These are phyloP conservation scores for Neodiprion lecontei DNA, from an alignment of 1,140 invertebrate species.

Conservation along the genomic window DNA sequence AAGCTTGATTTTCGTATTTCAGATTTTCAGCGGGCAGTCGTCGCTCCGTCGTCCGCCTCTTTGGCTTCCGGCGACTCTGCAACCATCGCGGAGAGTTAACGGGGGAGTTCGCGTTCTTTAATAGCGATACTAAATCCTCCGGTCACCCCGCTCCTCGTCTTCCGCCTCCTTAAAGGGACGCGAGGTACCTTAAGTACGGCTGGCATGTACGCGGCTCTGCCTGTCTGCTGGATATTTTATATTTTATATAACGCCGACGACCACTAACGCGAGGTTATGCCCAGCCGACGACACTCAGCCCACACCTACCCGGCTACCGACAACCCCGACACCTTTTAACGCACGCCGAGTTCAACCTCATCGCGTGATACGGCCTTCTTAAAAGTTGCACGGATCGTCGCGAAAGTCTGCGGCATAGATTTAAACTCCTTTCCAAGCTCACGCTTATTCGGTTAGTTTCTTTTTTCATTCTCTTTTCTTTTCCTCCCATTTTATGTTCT, in stretches of 20 bases:
- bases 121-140: constrained; percentile 3
- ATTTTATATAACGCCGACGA: not conserved
- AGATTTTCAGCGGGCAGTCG: too few relatives aligned
- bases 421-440: too few relatives aligned
- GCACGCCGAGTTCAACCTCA: too few relatives aligned
- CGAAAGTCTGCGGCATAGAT: too few relatives aligned
- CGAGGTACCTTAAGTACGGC: not conserved
- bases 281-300: not conserved
- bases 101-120: not conserved
- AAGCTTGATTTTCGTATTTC: too few relatives aligned
- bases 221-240: not conserved
- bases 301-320: not conserved
- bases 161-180: not conserved
- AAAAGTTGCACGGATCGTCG: too few relatives aligned
- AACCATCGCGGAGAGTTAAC: not conserved
- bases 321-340: too few relatives aligned
- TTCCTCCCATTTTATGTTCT: too few relatives aligned
- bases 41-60: too few relatives aligned
- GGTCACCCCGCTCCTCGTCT: too few relatives aligned
- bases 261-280: constrained; percentile 5
- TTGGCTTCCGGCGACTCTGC: not conserved
- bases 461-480: not conserved
- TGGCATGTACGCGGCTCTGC: not conserved
- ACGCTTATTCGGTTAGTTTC: not conserved
- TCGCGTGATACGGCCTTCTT: too few relatives aligned